These are phyloP conservation scores for Heliconius ismenius DNA, from an alignment of 2,888 invertebrate genomes.

Conservation along the genomic window DNA sequence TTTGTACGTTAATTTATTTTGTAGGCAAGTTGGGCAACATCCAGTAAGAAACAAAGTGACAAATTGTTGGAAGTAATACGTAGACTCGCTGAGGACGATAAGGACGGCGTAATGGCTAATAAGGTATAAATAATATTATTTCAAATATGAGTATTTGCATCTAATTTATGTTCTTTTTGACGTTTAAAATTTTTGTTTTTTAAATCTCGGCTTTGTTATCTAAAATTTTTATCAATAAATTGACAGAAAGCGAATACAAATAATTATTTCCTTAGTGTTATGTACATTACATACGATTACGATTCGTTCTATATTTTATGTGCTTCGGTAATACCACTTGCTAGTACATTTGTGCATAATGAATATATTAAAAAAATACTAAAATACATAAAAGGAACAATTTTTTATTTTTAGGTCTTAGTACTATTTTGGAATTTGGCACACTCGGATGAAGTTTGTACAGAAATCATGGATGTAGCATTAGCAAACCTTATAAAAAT, in stretches of 20 bases:
- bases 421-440: conserved; percentile 98
- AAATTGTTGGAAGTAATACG: conserved; percentile 96
- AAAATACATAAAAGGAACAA: neutral
- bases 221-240: neutral
- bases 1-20: neutral
- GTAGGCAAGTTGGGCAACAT: conserved; percentile 96
- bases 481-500: conserved; percentile 97
- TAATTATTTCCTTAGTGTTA: neutral
- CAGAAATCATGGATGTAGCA: conserved; percentile 98
- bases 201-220: neutral
- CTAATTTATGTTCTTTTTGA: neutral
- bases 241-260: neutral
- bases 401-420: conserved; percentile 84
- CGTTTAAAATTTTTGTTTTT: neutral
- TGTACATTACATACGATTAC: no score
- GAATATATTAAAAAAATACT: neutral
- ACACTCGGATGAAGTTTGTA: conserved; percentile 96
- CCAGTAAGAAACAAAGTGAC: conserved; percentile 97
- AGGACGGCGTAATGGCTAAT: conserved; percentile 99
- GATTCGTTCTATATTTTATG: no score
- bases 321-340: no score
- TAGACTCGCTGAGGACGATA: conserved; percentile 97
- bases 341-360: neutral
- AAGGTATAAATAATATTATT: conserved; percentile 82
- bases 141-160: neutral